Evolutionary conservation across 2,888 invertebrate genomes (phyloP).

Genomic region (Cataglyphis altisquamis): DNA sequence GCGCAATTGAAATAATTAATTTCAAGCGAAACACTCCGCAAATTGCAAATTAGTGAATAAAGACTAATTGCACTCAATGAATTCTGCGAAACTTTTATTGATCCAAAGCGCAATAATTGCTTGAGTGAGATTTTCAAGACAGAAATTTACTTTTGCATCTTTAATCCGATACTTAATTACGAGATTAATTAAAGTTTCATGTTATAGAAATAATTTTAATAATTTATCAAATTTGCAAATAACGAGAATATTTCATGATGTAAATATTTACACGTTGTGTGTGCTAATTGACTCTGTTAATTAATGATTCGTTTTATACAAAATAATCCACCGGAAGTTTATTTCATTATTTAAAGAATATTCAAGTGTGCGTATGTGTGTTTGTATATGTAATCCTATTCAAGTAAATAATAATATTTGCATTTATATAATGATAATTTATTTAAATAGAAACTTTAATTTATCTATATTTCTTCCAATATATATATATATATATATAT

Average conservation of each 20-base stretch:
- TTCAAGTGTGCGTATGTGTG: neutral
- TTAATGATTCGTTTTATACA: slow-evolving; percentile 13
- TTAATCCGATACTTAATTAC: slow-evolving; percentile 24
- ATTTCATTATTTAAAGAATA: slow-evolving; percentile 7
- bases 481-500: neutral
- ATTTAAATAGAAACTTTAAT: neutral
- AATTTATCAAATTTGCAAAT: slow-evolving; percentile 4
- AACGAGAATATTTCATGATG: neutral
- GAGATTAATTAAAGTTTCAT: slow-evolving; percentile 25
- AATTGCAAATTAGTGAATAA: slow-evolving; percentile 46
- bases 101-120: slow-evolving; percentile 24
- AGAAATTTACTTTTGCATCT: slow-evolving; percentile 19
- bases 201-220: slow-evolving; percentile 15
- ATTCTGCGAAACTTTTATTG: slow-evolving; percentile 33
- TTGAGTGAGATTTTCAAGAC: slow-evolving; percentile 12
- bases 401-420: neutral
- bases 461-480: neutral
- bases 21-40: neutral
- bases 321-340: neutral
- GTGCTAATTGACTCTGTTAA: neutral
- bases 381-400: neutral
- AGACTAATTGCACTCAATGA: slow-evolving; percentile 36
- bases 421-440: neutral
- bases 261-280: slow-evolving; percentile 4
- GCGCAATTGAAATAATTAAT: slow-evolving; percentile 51